These are phyloP conservation scores for Pissodes strobi DNA, from an alignment of 1,140 invertebrate species.

Conservation along the genomic window DNA sequence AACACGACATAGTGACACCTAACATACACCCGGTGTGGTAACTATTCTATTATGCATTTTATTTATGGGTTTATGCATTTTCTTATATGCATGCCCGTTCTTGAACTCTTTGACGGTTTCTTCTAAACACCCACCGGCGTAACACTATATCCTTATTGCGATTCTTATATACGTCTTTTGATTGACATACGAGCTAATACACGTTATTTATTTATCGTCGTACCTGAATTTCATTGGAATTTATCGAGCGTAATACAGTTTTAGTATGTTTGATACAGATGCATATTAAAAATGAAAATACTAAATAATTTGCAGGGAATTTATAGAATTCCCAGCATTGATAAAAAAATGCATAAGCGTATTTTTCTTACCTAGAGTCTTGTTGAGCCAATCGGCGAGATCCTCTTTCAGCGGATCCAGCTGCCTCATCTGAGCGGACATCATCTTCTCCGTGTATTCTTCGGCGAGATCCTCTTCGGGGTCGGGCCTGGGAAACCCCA, in stretches of 20 bases:
- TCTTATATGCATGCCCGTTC: constrained; percentile 22
- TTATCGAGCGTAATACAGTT: too few species aligned
- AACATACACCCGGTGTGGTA: constrained; percentile 21
- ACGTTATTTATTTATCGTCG: too few species aligned
- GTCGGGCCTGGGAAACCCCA: constrained; percentile 37
- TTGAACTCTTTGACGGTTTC: constrained; percentile 23
- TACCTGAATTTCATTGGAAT: too few species aligned
- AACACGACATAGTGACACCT: constrained; percentile 12
- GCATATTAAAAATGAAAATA: not conserved
- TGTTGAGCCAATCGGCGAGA: constrained; percentile 86
- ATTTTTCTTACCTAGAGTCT: constrained; percentile 78
- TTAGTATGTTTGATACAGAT: too few species aligned
- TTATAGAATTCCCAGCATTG: constrained; percentile 7
- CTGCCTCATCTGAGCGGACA: constrained; percentile 75
- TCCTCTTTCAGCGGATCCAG: constrained; percentile 83
- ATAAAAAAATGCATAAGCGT: not conserved
- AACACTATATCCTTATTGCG: not conserved
- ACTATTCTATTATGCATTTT: constrained; percentile 29
- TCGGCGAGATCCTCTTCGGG: constrained; percentile 54
- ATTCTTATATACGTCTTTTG: not conserved
- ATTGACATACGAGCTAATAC: not conserved
- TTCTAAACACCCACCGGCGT: constrained; percentile 3
- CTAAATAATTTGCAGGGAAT: not conserved
- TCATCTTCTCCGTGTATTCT: constrained; percentile 75
- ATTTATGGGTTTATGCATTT: constrained; percentile 27